Percentiles rank a stretch among this genome's conserved stretches.
Evolutionary conservation across 2,797 vertebrate genomes (phyloP).

Genomic region (Acestrorhynchus altus): DNA sequence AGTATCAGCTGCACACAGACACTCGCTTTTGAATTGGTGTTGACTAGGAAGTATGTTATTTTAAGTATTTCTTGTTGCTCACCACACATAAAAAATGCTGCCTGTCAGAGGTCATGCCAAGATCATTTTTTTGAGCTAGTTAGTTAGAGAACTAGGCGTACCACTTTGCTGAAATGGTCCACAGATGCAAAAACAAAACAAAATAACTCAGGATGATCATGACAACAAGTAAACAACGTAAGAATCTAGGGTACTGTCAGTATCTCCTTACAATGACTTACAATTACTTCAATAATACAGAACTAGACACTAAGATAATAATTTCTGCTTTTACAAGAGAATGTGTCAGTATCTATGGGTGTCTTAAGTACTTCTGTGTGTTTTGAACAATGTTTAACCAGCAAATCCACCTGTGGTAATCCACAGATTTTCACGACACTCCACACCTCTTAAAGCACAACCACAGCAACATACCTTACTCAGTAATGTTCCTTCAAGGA

Average conservation of each 20-base stretch:
- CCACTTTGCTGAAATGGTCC: background rate
- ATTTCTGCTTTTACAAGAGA: background rate
- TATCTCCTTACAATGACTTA: background rate
- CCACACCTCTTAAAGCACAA: slow-evolving; percentile 20
- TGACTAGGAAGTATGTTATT: no score
- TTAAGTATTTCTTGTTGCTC: no score
- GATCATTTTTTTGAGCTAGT: background rate
- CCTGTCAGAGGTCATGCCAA: background rate
- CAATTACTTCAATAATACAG: background rate
- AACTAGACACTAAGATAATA: background rate
- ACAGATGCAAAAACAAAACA: slow-evolving; percentile 1
- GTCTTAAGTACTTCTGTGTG: slow-evolving; percentile 4
- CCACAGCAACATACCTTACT: slow-evolving; percentile 14
- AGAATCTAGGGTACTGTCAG: no score
- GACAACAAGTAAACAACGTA: background rate
- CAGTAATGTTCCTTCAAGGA: slow-evolving; percentile 17
- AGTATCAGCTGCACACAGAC: no score
- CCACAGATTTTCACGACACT: slow-evolving; percentile 13
- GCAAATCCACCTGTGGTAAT: slow-evolving; percentile 15
- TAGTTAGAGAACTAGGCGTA: background rate
- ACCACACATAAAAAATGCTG: no score
- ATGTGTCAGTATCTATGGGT: background rate
- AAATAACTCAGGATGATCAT: slow-evolving; percentile 6
- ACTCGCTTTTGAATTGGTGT: no score
- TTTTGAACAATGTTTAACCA: background rate